Conservation (phyloP, 2,888 invertebrate genomes). For the Anagyrus pseudococci region DNA sequence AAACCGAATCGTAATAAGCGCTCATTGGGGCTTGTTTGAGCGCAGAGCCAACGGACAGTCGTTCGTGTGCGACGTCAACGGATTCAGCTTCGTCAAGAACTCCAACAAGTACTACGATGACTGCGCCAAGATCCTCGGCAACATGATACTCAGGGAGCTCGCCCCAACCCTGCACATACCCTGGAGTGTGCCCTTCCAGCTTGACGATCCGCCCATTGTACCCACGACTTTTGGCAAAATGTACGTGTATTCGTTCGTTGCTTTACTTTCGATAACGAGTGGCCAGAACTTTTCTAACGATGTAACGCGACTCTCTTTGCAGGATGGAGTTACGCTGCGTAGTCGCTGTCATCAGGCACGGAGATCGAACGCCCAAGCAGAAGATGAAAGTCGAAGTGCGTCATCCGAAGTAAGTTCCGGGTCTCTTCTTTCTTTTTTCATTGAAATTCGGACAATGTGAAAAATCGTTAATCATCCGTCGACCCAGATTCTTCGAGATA, state of each 20-base stretch:
- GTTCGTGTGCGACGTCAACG: slow-evolving; percentile 99
- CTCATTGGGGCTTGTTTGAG: too few relatives aligned
- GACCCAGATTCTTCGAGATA: slow-evolving; percentile 90
- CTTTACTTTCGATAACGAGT: background rate
- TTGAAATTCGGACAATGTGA: too few relatives aligned
- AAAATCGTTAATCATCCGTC: too few relatives aligned
- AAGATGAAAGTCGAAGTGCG: slow-evolving; percentile 99
- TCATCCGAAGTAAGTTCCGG: slow-evolving; percentile 79
- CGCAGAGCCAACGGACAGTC: slow-evolving; percentile 95
- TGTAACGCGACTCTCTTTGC: slow-evolving; percentile 6
- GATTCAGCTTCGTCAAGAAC: slow-evolving; percentile 99
- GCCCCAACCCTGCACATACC: slow-evolving; percentile 97
- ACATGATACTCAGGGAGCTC: slow-evolving; percentile 94
- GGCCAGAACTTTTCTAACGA: background rate
- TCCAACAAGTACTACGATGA: slow-evolving; percentile 99
- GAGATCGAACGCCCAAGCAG: slow-evolving; percentile 98
- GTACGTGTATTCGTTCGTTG: slow-evolving; percentile 60
- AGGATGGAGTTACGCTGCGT: slow-evolving; percentile 91
- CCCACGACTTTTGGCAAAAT: slow-evolving; percentile 99
- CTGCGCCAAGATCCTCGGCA: slow-evolving; percentile 97
- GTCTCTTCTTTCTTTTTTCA: background rate
- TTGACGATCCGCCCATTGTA: slow-evolving; percentile 98
- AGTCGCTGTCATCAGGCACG: slow-evolving; percentile 96
- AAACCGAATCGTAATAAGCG: too few relatives aligned
- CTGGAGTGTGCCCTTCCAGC: slow-evolving; percentile 95